Conservation (phyloP, 2,113 vertebrate species). For the Pterophyllum scalare region DNA sequence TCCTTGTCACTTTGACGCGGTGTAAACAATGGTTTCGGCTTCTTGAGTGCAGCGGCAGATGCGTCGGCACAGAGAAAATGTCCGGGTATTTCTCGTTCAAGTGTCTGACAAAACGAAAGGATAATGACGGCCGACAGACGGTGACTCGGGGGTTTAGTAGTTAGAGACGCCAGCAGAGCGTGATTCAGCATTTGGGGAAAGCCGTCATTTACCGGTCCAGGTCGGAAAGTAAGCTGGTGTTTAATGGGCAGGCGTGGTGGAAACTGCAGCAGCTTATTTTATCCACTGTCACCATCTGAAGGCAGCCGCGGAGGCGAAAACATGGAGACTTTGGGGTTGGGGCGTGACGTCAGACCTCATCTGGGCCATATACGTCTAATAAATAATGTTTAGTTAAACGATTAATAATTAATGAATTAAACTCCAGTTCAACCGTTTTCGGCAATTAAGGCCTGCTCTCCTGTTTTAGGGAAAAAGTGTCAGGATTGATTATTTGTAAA, state of each 20-base stretch:
- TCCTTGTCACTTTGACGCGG: rapidly evolving
- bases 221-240: background rate
- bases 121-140: slow-evolving; percentile 38
- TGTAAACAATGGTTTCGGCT: background rate
- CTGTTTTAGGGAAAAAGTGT: background rate
- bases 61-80: background rate
- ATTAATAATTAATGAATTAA: background rate
- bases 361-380: background rate
- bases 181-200: slow-evolving; percentile 22
- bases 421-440: background rate
- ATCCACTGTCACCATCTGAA: slow-evolving; percentile 29
- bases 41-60: rapidly evolving
- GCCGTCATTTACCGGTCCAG: background rate
- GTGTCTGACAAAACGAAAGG: slow-evolving; percentile 41
- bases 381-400: background rate
- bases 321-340: slow-evolving; percentile 54
- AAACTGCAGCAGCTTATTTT: background rate
- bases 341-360: slow-evolving; percentile 42
- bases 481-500: background rate
- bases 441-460: background rate
- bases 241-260: background rate
- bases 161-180: background rate
- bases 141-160: slow-evolving; percentile 15
- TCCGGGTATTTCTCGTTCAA: background rate
- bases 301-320: slow-evolving; percentile 35